Conservation (phyloP, 2,113 vertebrate species). For the Candoia aspera region DNA sequence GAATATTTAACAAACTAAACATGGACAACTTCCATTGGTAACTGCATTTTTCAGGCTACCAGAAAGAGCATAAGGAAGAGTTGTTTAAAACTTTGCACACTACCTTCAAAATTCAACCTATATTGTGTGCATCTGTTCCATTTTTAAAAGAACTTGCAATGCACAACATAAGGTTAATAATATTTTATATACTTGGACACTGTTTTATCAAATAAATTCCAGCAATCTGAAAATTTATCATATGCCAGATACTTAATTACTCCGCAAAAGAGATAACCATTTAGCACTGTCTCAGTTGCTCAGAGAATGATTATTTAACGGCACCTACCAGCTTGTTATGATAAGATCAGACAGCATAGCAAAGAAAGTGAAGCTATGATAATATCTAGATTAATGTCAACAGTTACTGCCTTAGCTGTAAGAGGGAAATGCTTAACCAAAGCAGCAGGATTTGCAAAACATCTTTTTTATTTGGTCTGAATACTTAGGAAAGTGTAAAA, state of each 20-base stretch:
- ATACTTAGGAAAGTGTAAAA: not conserved
- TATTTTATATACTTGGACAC: slow-evolving; percentile 23
- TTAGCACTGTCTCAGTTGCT: not conserved
- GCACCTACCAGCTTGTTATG: not conserved
- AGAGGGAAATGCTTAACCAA: not conserved
- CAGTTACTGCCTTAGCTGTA: not conserved
- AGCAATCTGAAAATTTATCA: not conserved
- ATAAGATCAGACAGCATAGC: not conserved
- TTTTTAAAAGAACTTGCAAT: slow-evolving; percentile 14
- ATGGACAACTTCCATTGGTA: slow-evolving; percentile 2
- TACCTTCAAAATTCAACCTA: slow-evolving; percentile 22
- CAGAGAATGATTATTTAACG: not conserved
- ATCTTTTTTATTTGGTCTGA: not conserved
- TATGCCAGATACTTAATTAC: not conserved
- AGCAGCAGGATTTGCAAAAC: not conserved
- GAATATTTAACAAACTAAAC: not conserved
- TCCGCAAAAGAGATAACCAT: not conserved
- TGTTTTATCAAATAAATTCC: slow-evolving; percentile 35
- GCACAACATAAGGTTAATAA: not conserved
- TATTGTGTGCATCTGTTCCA: not conserved
- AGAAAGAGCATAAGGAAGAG: slow-evolving; percentile 12
- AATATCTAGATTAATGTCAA: not conserved
- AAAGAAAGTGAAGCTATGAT: slow-evolving; percentile 29
- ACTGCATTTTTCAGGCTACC: slow-evolving; percentile 20
- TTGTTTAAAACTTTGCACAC: slow-evolving; percentile 11